A percentile compares a stretch with the other conserved stretches of the same genome.
These are phyloP conservation scores for Catonia carolina DNA, from an alignment of 2,888 invertebrate species.

Conservation along the genomic window DNA sequence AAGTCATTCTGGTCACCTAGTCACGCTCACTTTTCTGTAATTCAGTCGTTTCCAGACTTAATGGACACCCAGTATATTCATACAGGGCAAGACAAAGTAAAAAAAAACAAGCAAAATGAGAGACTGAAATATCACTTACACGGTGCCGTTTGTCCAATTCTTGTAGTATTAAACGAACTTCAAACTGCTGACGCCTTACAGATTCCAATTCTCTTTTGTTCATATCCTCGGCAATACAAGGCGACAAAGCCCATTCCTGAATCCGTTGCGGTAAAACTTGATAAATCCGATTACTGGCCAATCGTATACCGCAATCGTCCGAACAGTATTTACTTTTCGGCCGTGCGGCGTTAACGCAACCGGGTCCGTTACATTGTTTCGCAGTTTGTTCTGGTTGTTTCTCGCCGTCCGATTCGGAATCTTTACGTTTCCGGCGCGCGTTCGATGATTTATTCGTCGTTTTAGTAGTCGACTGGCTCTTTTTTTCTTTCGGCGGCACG, in stretches of 20 bases:
- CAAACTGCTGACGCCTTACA: constrained; percentile 71
- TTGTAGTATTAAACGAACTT: constrained; percentile 70
- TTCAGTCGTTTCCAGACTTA: no score
- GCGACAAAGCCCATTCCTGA: constrained; percentile 86
- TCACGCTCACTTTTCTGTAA: no score
- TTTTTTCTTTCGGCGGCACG: constrained; percentile 3
- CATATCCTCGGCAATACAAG: constrained; percentile 79
- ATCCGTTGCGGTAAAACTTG: constrained; percentile 84
- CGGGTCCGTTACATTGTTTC: constrained; percentile 87
- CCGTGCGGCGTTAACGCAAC: constrained; percentile 71
- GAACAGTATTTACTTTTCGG: constrained; percentile 88
- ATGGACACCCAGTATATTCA: no score
- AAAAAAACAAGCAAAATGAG: constrained; percentile 2
- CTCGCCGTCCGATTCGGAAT: constrained; percentile 34
- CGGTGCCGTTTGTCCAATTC: constrained; percentile 69
- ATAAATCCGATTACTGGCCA: constrained; percentile 79
- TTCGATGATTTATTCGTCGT: constrained; percentile 16
- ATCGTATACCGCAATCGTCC: constrained; percentile 79
- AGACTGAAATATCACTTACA: constrained; percentile 31
- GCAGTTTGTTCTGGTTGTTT: constrained; percentile 22
- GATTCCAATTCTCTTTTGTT: constrained; percentile 64
- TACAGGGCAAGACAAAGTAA: no score
- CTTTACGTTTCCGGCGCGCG: constrained; percentile 32
- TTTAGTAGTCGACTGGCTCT: not conserved
- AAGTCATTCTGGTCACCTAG: no score